phyloP scores from a whole-genome alignment of 2,113 vertebrate genomes.

The Tylochromis polylepis region DNA sequence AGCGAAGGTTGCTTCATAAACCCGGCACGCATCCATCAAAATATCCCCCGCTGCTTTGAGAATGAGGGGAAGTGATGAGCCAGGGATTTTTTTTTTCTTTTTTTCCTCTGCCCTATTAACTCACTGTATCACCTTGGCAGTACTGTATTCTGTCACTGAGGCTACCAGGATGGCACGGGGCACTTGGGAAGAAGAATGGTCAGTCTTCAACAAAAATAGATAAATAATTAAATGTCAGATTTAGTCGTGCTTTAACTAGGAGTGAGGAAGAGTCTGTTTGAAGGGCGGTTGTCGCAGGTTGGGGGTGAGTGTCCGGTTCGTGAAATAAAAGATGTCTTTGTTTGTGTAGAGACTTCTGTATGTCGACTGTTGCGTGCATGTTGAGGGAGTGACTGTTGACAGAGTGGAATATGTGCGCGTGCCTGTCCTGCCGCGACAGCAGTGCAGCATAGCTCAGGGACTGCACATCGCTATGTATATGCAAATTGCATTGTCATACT shows the following conservation, averaged over 20 bases:
- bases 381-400: not conserved
- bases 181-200: not conserved
- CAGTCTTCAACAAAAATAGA: not conserved
- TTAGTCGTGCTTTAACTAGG: not conserved
- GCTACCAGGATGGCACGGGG: not conserved
- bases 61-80: conserved; percentile 64
- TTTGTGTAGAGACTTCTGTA: not conserved
- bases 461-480: conserved; percentile 37
- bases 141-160: conserved; percentile 26
- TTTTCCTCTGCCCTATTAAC: conserved; percentile 13
- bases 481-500: conserved; percentile 59
- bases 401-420: not conserved
- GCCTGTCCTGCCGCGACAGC: conserved; percentile 26
- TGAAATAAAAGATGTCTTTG: conserved; percentile 1
- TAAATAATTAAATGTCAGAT: not conserved
- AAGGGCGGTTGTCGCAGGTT: not conserved
- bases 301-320: not conserved
- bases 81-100: conserved; percentile 9
- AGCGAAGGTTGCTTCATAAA: conserved; percentile 53
- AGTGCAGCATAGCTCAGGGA: conserved; percentile 29
- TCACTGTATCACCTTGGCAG: conserved; percentile 57
- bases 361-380: not conserved
- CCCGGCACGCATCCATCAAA: conserved; percentile 35
- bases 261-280: not conserved
- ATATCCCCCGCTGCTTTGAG: conserved; percentile 37